phyloP scores from a whole-genome alignment of 2,113 vertebrate genomes.

The Neomonachus schauinslandi region DNA sequence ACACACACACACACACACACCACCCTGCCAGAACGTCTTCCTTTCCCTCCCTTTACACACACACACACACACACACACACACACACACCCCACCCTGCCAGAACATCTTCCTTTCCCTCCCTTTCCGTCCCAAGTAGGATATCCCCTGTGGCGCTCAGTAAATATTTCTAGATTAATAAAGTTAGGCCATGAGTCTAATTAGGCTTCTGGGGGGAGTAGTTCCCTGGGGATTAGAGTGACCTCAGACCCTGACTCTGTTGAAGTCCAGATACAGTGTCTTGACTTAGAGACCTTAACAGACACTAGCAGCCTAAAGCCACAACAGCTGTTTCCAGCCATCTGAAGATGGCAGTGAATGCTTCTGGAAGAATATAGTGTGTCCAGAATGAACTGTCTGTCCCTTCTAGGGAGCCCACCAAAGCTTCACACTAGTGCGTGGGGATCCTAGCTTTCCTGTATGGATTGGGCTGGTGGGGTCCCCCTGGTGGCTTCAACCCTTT shows the following conservation, averaged over 20 bases:
- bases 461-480: not conserved
- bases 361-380: not conserved
- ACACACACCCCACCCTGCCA: not conserved
- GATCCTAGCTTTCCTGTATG: not conserved
- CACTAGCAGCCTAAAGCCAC: not conserved
- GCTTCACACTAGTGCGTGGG: not conserved
- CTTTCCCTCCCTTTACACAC: not conserved
- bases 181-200: not conserved
- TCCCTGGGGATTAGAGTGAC: not conserved
- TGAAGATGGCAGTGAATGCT: not conserved
- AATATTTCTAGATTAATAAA: conserved; percentile 10
- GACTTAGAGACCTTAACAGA: not conserved
- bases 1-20: too few relatives aligned
- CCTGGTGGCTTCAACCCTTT: not conserved
- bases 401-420: not conserved
- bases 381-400: not conserved
- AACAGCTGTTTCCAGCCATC: conserved; percentile 4
- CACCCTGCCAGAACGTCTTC: not conserved
- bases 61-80: too few relatives aligned
- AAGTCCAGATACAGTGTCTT: not conserved
- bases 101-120: not conserved
- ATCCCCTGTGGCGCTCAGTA: not conserved
- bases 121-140: not conserved
- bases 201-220: not conserved
- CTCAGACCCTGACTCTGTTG: not conserved